These are phyloP conservation scores for Delphinus delphis DNA, from an alignment of 2,113 vertebrate species.

Conservation along the genomic window DNA sequence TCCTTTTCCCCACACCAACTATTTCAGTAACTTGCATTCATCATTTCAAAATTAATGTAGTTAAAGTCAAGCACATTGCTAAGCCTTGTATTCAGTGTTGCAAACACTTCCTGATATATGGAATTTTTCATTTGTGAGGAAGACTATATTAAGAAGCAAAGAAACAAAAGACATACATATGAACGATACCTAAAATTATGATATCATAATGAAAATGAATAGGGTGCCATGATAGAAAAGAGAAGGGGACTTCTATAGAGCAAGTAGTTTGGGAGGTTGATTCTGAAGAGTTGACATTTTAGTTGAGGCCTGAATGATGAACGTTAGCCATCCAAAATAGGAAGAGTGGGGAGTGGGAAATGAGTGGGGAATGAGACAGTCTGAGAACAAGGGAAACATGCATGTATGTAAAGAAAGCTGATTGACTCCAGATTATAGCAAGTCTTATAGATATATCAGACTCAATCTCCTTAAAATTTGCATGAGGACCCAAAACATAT, in stretches of 20 bases:
- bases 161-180: neutral
- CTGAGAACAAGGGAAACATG: neutral
- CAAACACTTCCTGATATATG: neutral
- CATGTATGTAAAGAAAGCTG: too few relatives aligned
- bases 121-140: neutral
- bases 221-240: neutral
- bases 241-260: neutral
- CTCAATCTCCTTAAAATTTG: neutral
- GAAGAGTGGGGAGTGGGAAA: too few relatives aligned
- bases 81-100: neutral
- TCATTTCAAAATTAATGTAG: neutral
- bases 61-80: neutral
- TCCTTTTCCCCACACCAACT: neutral
- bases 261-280: neutral
- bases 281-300: neutral
- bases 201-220: neutral
- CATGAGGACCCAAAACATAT: neutral
- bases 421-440: too few relatives aligned
- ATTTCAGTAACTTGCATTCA: neutral
- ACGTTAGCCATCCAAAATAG: neutral
- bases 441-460: neutral
- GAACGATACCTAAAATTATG: neutral
- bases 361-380: neutral
- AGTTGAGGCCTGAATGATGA: neutral
- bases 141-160: neutral